Base-by-base conservation (phyloP, 2,888 invertebrate species). In the Apamea sordens region DNA sequence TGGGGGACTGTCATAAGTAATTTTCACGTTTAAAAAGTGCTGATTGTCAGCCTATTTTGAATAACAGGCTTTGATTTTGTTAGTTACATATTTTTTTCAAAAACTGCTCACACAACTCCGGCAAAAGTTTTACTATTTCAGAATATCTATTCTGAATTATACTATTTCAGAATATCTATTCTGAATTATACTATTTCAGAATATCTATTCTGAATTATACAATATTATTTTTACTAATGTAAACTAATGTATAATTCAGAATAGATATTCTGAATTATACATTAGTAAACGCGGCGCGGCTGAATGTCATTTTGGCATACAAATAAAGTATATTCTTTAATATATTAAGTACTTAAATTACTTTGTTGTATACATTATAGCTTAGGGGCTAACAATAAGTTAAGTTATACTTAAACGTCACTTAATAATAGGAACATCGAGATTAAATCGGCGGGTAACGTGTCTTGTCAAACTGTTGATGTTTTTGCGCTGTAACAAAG, bases 341-440 rank as follows among this genome's bases (percentile, higher is more conserved):
- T 80, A 85, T 86, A 78, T 86, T 88, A 89, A 89, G 89, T 90
- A 90, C 86, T 80, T 83, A 77, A 50, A 74, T 79, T 74, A 79
- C 73, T 74, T 82, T 77, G 8, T 86, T 84, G 86, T 84, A 84
- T 78, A 85, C 83, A 80, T 73, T 81, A 79, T 86, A 90, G 86
- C 84, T 89, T 89, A 90, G 84, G 79, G 18, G 61, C 86, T 91
- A 91, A 86, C 73, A 92, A 92, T 93, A 93, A 92, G 88, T 92
- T 92, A 92, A 90, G 87, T 84, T 85, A 83, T 76, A 73, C 77
- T 91, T 90, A 88, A 85, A 86, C 79, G 81, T 88, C 86, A 85
- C 79, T 88, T 88, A 87, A 85, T 83, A 90, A 90, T 93, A 94
- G 95, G 94, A 94, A 95, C 94, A 94, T 93, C 89, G 82, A 91